A percentile compares a stretch with the other conserved stretches of the same genome.
Conservation (phyloP, 92 coral and sea anemone species). For the Plumapathes pennacea region DNA sequence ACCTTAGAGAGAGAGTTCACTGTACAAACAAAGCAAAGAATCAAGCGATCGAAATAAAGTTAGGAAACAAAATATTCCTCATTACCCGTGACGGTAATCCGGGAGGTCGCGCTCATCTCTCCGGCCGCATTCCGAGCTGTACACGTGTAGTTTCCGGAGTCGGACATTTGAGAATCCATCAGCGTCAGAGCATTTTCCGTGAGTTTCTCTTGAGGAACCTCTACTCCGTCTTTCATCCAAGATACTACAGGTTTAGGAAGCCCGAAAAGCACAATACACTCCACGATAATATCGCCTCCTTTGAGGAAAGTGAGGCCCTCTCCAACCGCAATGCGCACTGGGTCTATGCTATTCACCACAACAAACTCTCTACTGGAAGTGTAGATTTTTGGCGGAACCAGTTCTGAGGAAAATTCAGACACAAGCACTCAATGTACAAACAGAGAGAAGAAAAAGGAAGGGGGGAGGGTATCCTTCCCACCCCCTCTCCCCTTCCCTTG, state of each 20-base stretch:
- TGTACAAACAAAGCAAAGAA: no score
- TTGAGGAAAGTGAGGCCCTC: constrained; percentile 14
- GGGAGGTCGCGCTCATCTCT: constrained; percentile 45
- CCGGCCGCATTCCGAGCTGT: constrained; percentile 85
- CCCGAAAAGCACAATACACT: no score
- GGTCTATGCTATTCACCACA: constrained; percentile 17
- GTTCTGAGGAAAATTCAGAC: constrained; percentile 24
- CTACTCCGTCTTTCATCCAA: constrained; percentile 58
- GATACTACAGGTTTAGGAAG: constrained; percentile 65
- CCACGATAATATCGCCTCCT: constrained; percentile 20
- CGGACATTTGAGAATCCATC: constrained; percentile 44
- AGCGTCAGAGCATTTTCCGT: constrained; percentile 58
- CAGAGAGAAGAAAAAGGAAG: no score
- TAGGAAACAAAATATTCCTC: no score
- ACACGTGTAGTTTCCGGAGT: constrained; percentile 74
- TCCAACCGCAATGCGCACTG: constrained; percentile 15
- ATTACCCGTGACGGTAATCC: constrained; percentile 56
- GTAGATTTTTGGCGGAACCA: constrained; percentile 43
- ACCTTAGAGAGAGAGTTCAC: no score
- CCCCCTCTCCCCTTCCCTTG: not conserved
- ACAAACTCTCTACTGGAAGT: constrained; percentile 14
- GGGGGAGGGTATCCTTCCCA: no score
- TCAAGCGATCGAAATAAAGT: no score
- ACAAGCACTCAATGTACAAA: not conserved
- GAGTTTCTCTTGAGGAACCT: no score